phyloP scores from a whole-genome alignment of 2,888 invertebrate species.

The Luffia ferchaultella region DNA sequence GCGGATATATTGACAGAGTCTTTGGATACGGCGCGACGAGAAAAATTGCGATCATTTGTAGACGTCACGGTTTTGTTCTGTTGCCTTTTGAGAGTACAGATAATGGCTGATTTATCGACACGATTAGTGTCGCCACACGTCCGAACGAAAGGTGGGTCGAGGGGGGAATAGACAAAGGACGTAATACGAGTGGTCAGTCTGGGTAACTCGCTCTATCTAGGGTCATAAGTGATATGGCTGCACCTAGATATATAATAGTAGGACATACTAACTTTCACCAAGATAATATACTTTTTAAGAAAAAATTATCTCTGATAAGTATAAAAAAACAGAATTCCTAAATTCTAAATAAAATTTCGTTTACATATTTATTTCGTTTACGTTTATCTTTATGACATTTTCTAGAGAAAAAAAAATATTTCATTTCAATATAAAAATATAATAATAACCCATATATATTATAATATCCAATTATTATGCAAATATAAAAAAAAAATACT shows the following conservation, averaged over 20 bases:
- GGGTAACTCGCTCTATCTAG: no score
- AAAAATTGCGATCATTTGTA: slow-evolving; percentile 64
- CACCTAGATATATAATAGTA: no score
- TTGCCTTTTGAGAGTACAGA: slow-evolving; percentile 59
- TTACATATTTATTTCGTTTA: slow-evolving; percentile 6
- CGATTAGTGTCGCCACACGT: slow-evolving; percentile 41
- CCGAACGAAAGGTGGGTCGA: not conserved
- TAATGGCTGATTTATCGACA: slow-evolving; percentile 58
- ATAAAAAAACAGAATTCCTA: no score
- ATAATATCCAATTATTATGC: not conserved
- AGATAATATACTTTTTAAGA: no score
- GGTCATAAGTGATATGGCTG: no score
- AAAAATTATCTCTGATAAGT: no score
- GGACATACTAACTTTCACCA: no score
- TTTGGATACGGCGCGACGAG: slow-evolving; percentile 49
- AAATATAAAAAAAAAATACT: not conserved
- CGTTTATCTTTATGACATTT: not conserved
- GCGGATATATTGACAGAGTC: slow-evolving; percentile 62
- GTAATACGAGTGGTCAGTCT: no score
- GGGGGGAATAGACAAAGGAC: no score
- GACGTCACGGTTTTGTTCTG: slow-evolving; percentile 60
- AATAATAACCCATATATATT: not conserved
- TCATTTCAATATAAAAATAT: not conserved
- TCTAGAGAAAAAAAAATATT: not conserved
- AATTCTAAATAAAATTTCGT: no score